Evolutionary conservation across 2,888 invertebrate species (phyloP), one percentile per base, ranked within the genome.

Genomic region (Cabera pusaria): DNA sequence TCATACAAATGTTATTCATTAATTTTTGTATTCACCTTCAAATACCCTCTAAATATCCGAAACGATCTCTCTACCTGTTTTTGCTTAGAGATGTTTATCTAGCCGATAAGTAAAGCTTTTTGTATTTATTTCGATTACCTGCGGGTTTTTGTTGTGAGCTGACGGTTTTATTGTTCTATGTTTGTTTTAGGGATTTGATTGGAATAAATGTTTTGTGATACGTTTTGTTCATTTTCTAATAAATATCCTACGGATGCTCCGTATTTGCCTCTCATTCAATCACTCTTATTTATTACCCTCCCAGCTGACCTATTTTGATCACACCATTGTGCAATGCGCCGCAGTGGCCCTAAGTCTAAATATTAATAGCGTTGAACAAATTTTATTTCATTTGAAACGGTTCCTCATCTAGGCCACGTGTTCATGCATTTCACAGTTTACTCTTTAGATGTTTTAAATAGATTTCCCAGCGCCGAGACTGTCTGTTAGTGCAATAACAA

Each of bases 1-100:
- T 14, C 3, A 7, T 46, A 26, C 44, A 33, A 36, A 35, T 18
- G 3, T 18, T 12, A 26, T 42, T 29, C 23, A 26, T 26, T 10
- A 32, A 9, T 19, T 18, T 31, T 28, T 12, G 11, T 34, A 54
- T 52, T 79, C 64, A 77, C 75, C 76, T 78, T 77, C 63, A 71
- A 59, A 56, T 66, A 59, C 51, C 68, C 70, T 73, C 65, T 52
- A 52, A 39, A 43, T 40, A 33, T 44, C 45, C 38, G 44, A 54
- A 23, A 46, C 54, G 53, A 50, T 51, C 49, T 45, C 44, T 38
- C 49, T 59, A 63, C 56, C 54, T 58, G 56, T 21, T 28, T 32
- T 37, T 53, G 49, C 36, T 44, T 42, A 35, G 34, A 31, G 34
- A 22, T 36, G 23, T 40, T 14, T 32, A 32, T 36, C 31, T 21